phyloP scores from a whole-genome alignment of 2,888 invertebrate species.

The Xanthorhoe designata region DNA sequence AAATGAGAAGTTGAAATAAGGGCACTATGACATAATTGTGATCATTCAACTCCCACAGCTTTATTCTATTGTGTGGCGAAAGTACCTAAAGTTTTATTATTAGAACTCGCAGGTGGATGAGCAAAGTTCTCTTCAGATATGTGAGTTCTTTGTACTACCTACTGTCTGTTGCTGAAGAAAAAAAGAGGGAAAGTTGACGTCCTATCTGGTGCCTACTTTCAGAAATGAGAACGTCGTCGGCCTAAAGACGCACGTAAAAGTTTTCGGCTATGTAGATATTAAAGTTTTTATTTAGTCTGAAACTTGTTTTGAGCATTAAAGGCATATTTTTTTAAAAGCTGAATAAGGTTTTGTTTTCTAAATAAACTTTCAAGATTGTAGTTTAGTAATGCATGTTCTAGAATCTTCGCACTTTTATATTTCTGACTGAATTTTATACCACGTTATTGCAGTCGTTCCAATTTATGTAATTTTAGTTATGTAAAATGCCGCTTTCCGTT shows the following conservation, averaged over 20 bases:
- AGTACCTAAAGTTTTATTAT: conserved; percentile 53
- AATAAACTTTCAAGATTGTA: not conserved
- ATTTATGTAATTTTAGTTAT: too few relatives aligned
- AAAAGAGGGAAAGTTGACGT: conserved; percentile 73
- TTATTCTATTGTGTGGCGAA: conserved; percentile 9
- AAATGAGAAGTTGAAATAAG: conserved; percentile 26
- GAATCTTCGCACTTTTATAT: too few relatives aligned
- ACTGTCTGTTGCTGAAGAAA: conserved; percentile 61
- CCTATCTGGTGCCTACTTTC: conserved; percentile 74
- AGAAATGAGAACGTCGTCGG: conserved; percentile 67
- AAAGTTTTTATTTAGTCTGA: conserved; percentile 45
- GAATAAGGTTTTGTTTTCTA: not conserved
- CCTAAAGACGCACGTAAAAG: conserved; percentile 59
- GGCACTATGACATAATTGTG: conserved; percentile 19
- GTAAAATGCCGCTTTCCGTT: too few relatives aligned
- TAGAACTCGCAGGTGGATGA: conserved; percentile 51
- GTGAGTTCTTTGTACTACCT: conserved; percentile 64
- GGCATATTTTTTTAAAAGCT: not conserved
- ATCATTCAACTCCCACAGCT: conserved; percentile 12
- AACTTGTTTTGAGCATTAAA: conserved; percentile 36
- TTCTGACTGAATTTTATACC: too few relatives aligned
- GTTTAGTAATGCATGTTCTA: not conserved
- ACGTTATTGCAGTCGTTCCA: too few relatives aligned
- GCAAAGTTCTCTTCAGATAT: conserved; percentile 61
- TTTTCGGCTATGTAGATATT: conserved; percentile 51